A percentile compares a stretch with the other conserved stretches of the same genome.
phyloP scores from a whole-genome alignment of 2,888 invertebrate species.

The Erpobdella octoculata region DNA sequence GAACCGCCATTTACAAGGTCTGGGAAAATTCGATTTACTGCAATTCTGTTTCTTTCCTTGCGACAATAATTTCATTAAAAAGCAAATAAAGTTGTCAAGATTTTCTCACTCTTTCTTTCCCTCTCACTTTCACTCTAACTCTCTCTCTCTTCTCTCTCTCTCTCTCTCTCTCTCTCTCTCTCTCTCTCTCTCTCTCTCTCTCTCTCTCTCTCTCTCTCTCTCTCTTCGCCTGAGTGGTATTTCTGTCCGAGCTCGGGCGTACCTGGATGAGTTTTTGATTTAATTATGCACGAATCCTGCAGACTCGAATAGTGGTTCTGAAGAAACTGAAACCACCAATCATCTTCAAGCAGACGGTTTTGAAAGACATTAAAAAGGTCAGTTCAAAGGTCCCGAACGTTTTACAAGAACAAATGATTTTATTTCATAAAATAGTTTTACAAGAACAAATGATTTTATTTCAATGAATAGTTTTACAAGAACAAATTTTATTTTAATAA shows the following conservation, averaged over 20 bases:
- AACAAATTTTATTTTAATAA: too few species aligned
- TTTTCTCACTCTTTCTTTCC: not conserved
- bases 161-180: too few species aligned
- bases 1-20: conserved; percentile 81
- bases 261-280: too few species aligned
- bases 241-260: too few species aligned
- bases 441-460: too few species aligned
- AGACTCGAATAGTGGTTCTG: conserved; percentile 38
- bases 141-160: too few species aligned
- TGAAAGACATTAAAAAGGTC: conserved; percentile 81
- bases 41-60: not conserved
- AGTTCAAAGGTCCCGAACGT: conserved; percentile 45
- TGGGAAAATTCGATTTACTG: conserved; percentile 40
- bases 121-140: not conserved
- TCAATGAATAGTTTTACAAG: too few species aligned
- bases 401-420: not conserved
- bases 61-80: not conserved
- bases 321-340: conserved; percentile 49
- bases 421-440: not conserved
- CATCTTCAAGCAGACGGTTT: conserved; percentile 71
- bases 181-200: too few species aligned
- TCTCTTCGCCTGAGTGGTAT: too few species aligned
- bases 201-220: too few species aligned
- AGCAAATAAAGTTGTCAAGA: not conserved
- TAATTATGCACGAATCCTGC: not conserved